phyloP scores from a whole-genome alignment of 2,113 vertebrate species.

The Corythaixoides concolor region DNA sequence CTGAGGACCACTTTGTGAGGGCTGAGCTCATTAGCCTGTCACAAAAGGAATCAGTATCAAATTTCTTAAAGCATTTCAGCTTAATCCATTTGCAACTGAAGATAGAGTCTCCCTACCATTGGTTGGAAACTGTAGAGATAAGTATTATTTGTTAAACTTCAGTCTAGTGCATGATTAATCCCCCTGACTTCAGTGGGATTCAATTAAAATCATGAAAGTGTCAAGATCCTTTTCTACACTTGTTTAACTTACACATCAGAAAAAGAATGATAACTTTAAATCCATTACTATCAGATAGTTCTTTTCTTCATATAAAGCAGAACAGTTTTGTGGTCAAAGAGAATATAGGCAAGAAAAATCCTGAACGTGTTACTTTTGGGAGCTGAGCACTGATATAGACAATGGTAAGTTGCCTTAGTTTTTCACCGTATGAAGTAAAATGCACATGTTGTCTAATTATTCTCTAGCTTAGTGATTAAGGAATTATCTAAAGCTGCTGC shows the following conservation, averaged over 20 bases:
- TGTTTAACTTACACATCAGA: neutral
- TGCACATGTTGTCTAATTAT: neutral
- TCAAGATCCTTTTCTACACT: neutral
- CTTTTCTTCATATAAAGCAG: neutral
- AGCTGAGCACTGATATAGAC: neutral
- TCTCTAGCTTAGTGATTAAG: neutral
- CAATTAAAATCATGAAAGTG: neutral
- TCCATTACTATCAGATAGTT: neutral
- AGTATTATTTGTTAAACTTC: conserved; percentile 12
- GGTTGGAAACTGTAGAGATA: neutral
- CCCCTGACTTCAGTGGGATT: neutral
- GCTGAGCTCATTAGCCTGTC: conserved; percentile 18
- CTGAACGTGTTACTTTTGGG: neutral
- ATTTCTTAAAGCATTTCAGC: neutral
- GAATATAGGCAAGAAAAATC: neutral
- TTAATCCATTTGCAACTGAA: conserved; percentile 17
- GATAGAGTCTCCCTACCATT: neutral
- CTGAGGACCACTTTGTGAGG: neutral
- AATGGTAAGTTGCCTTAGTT: neutral
- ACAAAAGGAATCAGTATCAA: neutral
- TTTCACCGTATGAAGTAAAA: neutral
- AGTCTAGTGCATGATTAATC: conserved; percentile 9
- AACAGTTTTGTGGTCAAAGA: neutral
- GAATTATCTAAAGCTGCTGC: conserved; percentile 18
- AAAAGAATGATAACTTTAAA: neutral